Conservation (phyloP, 2,888 invertebrate species). For the Gastracanthus pulcherrimus region DNA sequence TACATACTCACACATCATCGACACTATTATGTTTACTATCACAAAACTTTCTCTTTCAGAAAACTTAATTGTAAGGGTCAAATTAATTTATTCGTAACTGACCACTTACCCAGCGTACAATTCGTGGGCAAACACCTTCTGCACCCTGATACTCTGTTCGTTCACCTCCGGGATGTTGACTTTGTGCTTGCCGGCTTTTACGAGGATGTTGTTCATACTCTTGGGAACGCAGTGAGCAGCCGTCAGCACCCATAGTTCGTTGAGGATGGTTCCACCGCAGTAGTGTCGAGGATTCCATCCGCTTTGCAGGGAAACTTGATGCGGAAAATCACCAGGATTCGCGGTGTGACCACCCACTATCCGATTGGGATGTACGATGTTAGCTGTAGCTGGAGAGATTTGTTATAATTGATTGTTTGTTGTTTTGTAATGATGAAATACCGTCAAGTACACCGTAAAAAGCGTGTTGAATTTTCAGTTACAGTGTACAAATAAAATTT, state of each 20-base stretch:
- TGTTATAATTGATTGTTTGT: too few relatives aligned
- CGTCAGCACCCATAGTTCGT: constrained; percentile 54
- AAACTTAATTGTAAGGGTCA: neutral
- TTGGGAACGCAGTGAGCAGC: constrained; percentile 55
- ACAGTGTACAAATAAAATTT: too few relatives aligned
- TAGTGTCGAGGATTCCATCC: neutral
- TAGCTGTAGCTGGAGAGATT: too few relatives aligned
- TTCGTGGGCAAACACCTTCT: constrained; percentile 65
- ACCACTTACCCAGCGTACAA: constrained; percentile 50
- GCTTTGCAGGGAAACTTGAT: constrained; percentile 76
- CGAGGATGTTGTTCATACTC: constrained; percentile 6
- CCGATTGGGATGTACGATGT: too few relatives aligned
- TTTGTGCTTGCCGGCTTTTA: constrained; percentile 56
- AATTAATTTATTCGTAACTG: neutral
- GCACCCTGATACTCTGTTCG: constrained; percentile 40
- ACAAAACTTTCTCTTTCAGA: too few relatives aligned
- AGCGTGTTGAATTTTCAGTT: too few relatives aligned
- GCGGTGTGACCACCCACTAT: constrained; percentile 71
- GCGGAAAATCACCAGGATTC: constrained; percentile 74
- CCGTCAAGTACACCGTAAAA: too few relatives aligned
- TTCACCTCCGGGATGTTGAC: constrained; percentile 1
- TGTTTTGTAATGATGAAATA: too few relatives aligned
- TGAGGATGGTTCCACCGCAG: constrained; percentile 57
- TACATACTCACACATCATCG: too few relatives aligned
- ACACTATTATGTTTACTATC: too few relatives aligned